Conservation (phyloP, 2,113 vertebrate species). For the Elachura formosa region DNA sequence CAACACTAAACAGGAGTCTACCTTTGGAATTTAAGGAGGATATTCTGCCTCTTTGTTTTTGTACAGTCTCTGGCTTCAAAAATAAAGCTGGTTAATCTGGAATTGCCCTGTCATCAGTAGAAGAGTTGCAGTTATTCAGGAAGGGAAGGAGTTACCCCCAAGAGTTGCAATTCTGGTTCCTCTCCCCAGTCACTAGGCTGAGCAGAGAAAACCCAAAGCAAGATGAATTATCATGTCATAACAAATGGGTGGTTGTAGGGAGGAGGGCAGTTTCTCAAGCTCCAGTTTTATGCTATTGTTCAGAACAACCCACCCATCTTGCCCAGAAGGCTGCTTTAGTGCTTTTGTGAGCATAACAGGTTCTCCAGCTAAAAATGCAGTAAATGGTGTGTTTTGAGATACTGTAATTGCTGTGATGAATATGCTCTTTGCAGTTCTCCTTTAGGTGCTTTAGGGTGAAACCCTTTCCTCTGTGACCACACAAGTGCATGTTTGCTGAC, state of each 20-base stretch:
- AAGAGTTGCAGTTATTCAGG: not conserved
- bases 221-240: not conserved
- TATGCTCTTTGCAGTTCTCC: not conserved
- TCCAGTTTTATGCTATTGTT: not conserved
- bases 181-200: not conserved
- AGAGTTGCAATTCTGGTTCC: not conserved
- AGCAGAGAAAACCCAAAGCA: constrained; percentile 12
- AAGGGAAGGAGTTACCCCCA: not conserved
- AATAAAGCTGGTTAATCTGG: not conserved
- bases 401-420: not conserved
- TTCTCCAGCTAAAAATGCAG: not conserved
- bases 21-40: not conserved
- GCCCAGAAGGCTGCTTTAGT: not conserved
- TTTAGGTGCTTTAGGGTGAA: not conserved
- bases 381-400: not conserved
- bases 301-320: not conserved
- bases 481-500: not conserved
- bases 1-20: not conserved
- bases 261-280: not conserved
- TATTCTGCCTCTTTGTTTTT: not conserved
- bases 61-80: not conserved
- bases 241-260: not conserved
- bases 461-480: constrained; percentile 8
- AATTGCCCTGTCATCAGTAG: not conserved
- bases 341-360: not conserved